Base-by-base conservation (phyloP, 1,140 invertebrate genomes). In the Drosophila erecta region DNA sequence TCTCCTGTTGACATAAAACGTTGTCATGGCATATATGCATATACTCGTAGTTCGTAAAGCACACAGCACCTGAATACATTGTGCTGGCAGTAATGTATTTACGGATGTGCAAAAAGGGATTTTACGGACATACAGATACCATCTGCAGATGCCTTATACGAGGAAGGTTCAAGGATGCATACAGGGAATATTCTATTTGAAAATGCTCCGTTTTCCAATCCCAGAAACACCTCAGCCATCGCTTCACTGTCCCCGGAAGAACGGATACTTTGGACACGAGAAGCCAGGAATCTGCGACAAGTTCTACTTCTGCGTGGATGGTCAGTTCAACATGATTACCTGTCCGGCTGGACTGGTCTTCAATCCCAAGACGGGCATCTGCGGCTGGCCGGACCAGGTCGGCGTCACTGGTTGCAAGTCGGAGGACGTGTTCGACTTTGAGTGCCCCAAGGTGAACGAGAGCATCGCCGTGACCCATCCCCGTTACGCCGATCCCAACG, bases 261-360 rank as follows among this genome's bases (percentile, higher is more conserved):
- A 98, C 78, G 97, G 97, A 1, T 97, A 98, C 92, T 98, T 98
- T 92, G 95, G 95, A 0, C 97, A 98, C 91, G 96, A 96, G 80
- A 95, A 97, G 59, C 86, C 93, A 0, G 94, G 94, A 14, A 95
- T 96, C 53, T 98, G 97, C 85, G 96, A 97, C 83, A 96, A 96
- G 77, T 98, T 98, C 93, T 98, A 97, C 91, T 97, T 96, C 90
- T 98, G 97, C 83, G 96, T 97, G 14, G 96, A 98, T 86, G 96
- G 97, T 5, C 95, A 96, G 92, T 97, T 95, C 93, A 98, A 97
- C 85, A 96, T 96, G 94, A 97, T 98, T 72, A 96, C 95, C 0
- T 98, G 97, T 84, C 97, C 97, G 0, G 95, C 94, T 37, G 97
- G 97, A 1, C 93, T 98, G 30, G 97, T 98, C 2, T 98, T 97